Evolutionary conservation across 2,113 vertebrate genomes (phyloP), one percentile per base, ranked within the genome.

Genomic region (Athene cunicularia): DNA sequence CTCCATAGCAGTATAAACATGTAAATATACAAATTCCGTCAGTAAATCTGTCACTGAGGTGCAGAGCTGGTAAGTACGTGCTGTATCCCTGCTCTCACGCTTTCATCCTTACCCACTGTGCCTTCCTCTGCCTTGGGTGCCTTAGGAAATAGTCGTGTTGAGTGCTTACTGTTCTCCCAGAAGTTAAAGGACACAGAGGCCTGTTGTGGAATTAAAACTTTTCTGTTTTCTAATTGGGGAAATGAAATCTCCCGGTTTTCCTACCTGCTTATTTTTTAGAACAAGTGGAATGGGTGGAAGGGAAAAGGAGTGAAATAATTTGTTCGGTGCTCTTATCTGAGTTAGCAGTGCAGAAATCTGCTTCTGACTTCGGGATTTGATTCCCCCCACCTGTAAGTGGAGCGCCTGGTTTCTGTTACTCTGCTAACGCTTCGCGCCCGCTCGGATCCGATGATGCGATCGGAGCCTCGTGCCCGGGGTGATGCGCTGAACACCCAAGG

Each of bases 1-100:
- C 23, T 26, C 71, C 5, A 0, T 14, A 60, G 3, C 3, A 6
- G 6, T 28, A 37, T 63, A 7, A 30, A 13, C 23, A 30, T 1
- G 3, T 43, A n/a, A 66, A n/a, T 26, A 4, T 17, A 21, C 30
- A 37, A 35, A 41, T 28, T 27, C 16, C 3, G 0, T 0, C 2
- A 59, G 24, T 45, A 1, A 15, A 75, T 10, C 22, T 35, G 30
- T 4, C 6, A 1, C 6, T 2, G 47, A 28, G 55, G 59, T 27
- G 68, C 41, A 33, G 63, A 5, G 32, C 1, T 63, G 56, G 28
- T 21, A 0, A 11, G 35, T 43, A 1, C 0, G 2, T 11, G 41
- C 47, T 32, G 0, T 6, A 21, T 32, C 63, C 41, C 27, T 21
- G 26, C 63, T 45, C 55, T 20, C 39, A 8, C 0, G 0, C 37